phyloP scores from a whole-genome alignment of 2,113 vertebrate species.

The Tapirus terrestris region DNA sequence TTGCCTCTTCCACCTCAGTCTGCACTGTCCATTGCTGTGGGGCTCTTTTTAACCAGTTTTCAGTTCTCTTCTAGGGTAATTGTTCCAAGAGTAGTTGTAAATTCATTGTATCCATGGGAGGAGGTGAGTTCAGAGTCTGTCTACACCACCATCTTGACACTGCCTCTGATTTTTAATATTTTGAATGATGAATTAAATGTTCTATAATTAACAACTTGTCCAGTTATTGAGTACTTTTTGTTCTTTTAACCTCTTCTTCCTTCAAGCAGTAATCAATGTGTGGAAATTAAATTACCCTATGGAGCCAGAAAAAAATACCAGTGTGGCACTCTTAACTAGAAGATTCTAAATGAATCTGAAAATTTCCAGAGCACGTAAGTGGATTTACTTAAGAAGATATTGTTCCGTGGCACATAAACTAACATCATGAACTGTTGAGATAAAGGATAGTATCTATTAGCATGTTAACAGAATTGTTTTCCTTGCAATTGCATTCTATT shows the following conservation, averaged over 20 bases:
- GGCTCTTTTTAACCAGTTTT: no score
- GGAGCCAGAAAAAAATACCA: not conserved
- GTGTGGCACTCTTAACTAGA: slow-evolving; percentile 51
- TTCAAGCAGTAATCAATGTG: not conserved
- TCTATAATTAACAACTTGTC: not conserved
- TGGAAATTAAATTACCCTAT: not conserved
- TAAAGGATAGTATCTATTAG: not conserved
- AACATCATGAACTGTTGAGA: slow-evolving; percentile 40
- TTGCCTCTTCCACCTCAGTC: no score
- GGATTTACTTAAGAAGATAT: slow-evolving; percentile 10
- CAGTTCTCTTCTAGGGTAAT: no score
- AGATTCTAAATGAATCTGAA: slow-evolving; percentile 44
- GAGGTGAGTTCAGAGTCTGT: no score
- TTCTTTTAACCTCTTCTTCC: slow-evolving; percentile 10
- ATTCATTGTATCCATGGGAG: no score
- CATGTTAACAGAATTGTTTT: not conserved
- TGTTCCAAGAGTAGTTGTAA: no score
- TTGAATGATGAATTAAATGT: not conserved
- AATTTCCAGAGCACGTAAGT: slow-evolving; percentile 15
- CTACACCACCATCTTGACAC: no score
- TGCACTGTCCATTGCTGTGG: no score
- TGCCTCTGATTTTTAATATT: not conserved
- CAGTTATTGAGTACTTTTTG: not conserved
- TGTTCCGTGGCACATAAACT: slow-evolving; percentile 44
- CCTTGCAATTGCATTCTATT: slow-evolving; percentile 15